A percentile compares a stretch with the other conserved stretches of the same genome.
Conservation (phyloP, 2,888 invertebrate genomes). For the Athetis lepigone region DNA sequence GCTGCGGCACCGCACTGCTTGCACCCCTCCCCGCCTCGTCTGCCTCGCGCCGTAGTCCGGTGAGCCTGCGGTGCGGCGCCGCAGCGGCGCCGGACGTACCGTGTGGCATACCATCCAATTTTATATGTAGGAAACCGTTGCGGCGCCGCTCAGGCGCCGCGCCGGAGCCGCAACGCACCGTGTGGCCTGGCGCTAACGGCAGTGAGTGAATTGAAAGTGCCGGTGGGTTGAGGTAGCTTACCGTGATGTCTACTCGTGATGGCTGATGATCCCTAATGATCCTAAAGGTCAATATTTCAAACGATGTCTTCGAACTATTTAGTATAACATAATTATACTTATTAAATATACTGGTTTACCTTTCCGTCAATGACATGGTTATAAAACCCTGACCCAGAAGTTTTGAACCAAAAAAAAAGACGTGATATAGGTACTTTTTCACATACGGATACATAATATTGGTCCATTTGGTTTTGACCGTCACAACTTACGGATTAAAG, state of each 20-base stretch:
- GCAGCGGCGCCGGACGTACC: too few species aligned
- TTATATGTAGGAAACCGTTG: too few species aligned
- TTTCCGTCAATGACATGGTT: background rate
- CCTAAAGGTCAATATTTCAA: background rate
- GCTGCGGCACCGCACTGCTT: too few species aligned
- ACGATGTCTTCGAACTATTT: constrained; percentile 8
- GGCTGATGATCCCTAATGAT: background rate
- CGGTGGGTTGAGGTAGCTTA: too few species aligned
- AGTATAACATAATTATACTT: background rate
- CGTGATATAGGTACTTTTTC: constrained; percentile 4
- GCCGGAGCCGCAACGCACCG: too few species aligned
- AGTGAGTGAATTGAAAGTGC: constrained; percentile 21
- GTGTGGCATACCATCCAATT: too few species aligned
- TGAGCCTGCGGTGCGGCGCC: too few species aligned
- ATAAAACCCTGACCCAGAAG: constrained; percentile 12
- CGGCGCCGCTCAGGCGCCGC: too few species aligned
- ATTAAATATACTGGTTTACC: background rate
- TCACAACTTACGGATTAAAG: constrained; percentile 46
- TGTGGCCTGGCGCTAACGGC: too few species aligned
- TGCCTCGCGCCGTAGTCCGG: too few species aligned
- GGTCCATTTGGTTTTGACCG: constrained; percentile 17
- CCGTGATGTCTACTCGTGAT: too few species aligned
- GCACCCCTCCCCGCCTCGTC: too few species aligned
- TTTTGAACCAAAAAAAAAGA: background rate
- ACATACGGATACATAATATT: background rate